Percentiles rank a stretch among this genome's conserved stretches.
Conservation (phyloP, 1,140 invertebrate genomes). For the Plutomurus gul region DNA sequence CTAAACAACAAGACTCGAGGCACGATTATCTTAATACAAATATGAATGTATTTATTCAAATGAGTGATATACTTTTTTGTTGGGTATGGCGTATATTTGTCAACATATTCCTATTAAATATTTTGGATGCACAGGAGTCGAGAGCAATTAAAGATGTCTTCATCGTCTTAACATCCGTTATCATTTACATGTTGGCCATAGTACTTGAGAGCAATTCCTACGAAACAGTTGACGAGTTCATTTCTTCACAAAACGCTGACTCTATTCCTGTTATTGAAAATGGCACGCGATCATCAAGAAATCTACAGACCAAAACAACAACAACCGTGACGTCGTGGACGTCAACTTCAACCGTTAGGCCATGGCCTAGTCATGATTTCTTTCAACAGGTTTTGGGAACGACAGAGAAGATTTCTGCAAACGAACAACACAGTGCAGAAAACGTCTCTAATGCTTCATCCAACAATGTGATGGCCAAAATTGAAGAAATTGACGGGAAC, state of each 20-base stretch:
- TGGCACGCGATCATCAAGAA: background rate
- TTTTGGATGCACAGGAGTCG: background rate
- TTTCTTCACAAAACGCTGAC: background rate
- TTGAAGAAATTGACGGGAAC: no score
- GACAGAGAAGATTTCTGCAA: background rate
- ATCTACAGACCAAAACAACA: background rate
- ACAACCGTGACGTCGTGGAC: background rate
- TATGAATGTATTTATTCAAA: no score
- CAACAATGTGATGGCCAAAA: no score
- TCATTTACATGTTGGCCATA: slow-evolving; percentile 8
- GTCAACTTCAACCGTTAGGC: slow-evolving; percentile 39
- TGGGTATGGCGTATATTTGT: no score
- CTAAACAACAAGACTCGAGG: no score
- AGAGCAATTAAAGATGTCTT: slow-evolving; percentile 5
- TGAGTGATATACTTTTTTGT: no score
- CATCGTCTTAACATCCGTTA: slow-evolving; percentile 16
- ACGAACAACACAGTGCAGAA: background rate
- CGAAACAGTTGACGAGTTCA: background rate
- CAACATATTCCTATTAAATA: no score
- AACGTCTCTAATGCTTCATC: no score
- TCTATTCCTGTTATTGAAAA: background rate
- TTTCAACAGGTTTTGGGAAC: slow-evolving; percentile 25
- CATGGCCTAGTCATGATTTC: slow-evolving; percentile 42
- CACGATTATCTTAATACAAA: no score
- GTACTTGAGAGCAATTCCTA: background rate